phyloP scores from a whole-genome alignment of 2,113 vertebrate genomes.

The Channa maculata region DNA sequence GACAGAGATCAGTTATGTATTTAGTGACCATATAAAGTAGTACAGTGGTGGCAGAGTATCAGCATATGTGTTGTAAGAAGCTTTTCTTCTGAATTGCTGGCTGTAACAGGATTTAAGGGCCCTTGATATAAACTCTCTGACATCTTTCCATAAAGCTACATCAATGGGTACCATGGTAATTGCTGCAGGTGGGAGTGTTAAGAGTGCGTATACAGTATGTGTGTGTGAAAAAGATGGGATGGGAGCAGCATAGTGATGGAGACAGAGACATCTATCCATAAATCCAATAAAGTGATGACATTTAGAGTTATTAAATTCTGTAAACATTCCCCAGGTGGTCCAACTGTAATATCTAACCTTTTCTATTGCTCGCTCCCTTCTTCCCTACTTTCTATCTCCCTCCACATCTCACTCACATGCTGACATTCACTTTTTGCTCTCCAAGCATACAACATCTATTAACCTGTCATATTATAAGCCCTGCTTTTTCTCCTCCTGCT shows the following conservation, averaged over 20 bases:
- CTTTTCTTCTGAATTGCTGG: conserved; percentile 8
- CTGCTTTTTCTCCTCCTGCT: not conserved
- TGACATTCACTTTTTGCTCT: conserved; percentile 22
- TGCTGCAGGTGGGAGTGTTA: conserved; percentile 41
- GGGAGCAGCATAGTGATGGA: conserved; percentile 25
- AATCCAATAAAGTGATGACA: conserved; percentile 81
- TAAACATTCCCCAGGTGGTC: conserved; percentile 77
- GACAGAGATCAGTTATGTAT: not conserved
- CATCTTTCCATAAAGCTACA: conserved; percentile 38
- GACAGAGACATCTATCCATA: conserved; percentile 63
- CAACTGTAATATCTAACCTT: conserved; percentile 63
- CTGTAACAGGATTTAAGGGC: conserved; percentile 22
- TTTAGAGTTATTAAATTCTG: conserved; percentile 80
- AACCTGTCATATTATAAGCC: conserved; percentile 15
- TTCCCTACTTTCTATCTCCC: not conserved
- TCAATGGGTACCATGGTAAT: conserved; percentile 42
- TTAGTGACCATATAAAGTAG: not conserved
- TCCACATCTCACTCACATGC: conserved; percentile 26
- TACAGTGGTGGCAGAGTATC: not conserved
- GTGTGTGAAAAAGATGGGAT: conserved; percentile 9
- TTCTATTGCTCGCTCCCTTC: conserved; percentile 15
- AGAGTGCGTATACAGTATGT: not conserved
- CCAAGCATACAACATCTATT: conserved; percentile 23
- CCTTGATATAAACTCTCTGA: conserved; percentile 29
- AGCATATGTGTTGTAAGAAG: not conserved